Base-by-base conservation (phyloP, 2,888 invertebrate species). In the Actias luna region DNA sequence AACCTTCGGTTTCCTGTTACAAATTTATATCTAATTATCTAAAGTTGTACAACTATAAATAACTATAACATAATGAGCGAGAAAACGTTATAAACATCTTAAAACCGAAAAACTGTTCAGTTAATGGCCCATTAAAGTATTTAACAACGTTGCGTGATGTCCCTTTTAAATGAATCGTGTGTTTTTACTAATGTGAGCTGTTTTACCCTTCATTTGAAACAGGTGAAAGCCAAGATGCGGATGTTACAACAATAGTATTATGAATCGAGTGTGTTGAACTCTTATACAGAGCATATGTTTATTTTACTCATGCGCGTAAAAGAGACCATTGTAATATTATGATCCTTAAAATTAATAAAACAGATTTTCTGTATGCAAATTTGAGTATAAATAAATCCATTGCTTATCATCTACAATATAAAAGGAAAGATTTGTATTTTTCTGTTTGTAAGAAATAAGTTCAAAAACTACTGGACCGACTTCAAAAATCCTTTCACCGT, bases 21-120 rank as follows among this genome's bases (percentile, higher is more conserved):
- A 72, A 83, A 84, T 84, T 82, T 84, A 84, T 82, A 68, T 71
- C 76, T 80, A 83, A 84, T 83, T 82, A 81, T 72, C 63, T 73
- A 64, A 66, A 66, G 70, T 64, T 77, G 75, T 80, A 70, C 67
- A 72, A 73, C 70, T 68, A 79, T 85, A 83, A 84, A 84, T 85
- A 78, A 82, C 75, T 69, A 74, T 71, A 72, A 77, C 71, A 69
- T 85, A 79, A 82, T 80, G 82, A 80, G 80, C 77, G 77, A 80
- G 77, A 80, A 84, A 80, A 78, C 67, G 78, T 75, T 74, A 74
- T 78, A 78, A 82, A 82, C 76, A 42, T 7, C n/a, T 73, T 74
- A 73, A 66, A 58, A 69, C 67, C 65, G 69, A 68, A 67, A 75
- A 71, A 69, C 71, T 76, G 71, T 69, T 75, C 73, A 71, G 69